A percentile compares a stretch with the other conserved stretches of the same genome.
Evolutionary conservation across 2,113 vertebrate genomes (phyloP).

Genomic region (Zapornia atra): DNA sequence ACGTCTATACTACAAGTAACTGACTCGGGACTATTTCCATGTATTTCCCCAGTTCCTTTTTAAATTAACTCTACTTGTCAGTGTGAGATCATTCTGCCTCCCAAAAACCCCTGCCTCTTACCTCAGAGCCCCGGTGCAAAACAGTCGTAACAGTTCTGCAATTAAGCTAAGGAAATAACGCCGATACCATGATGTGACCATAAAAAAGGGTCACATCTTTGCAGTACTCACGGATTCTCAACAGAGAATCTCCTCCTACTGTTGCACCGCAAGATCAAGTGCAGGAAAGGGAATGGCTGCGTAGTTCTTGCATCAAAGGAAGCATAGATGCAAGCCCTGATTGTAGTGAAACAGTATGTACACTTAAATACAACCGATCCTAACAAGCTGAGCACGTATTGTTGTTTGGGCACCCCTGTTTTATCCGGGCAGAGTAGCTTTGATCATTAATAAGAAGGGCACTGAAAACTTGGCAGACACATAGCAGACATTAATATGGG

Average conservation of each 20-base stretch:
- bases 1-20: neutral
- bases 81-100: neutral
- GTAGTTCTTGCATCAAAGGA: rapidly evolving
- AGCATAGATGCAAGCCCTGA: neutral
- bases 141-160: neutral
- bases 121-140: neutral
- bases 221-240: neutral
- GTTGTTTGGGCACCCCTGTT: neutral
- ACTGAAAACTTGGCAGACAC: neutral
- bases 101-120: neutral
- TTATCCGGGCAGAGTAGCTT: neutral
- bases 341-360: neutral
- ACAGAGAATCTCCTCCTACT: neutral
- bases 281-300: neutral
- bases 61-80: neutral
- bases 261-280: neutral
- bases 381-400: neutral
- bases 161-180: neutral
- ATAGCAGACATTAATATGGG: neutral
- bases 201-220: neutral
- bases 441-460: neutral
- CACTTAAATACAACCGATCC: neutral
- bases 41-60: neutral
- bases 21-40: neutral
- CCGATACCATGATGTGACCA: neutral